phyloP scores from a whole-genome alignment of 2,888 invertebrate genomes.

The Synanthedon vespiformis region DNA sequence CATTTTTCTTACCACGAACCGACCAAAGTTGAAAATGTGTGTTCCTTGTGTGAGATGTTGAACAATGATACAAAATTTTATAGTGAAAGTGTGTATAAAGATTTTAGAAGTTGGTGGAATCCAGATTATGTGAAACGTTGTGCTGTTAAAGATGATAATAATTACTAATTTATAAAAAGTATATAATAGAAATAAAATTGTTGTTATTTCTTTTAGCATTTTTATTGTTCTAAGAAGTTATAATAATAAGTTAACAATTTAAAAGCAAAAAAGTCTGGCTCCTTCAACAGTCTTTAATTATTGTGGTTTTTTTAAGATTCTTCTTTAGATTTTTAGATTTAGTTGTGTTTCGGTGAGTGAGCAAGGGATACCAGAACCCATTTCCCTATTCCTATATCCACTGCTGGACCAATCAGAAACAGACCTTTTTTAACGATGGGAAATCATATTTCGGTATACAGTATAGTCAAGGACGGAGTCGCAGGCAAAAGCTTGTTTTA shows the following conservation, averaged over 20 bases:
- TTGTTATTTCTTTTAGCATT: neutral
- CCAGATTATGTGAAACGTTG: constrained; percentile 16
- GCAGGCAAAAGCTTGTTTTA: too few relatives aligned
- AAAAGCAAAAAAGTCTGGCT: neutral
- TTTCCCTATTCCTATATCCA: too few relatives aligned
- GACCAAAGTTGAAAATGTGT: constrained; percentile 24
- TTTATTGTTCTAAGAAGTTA: neutral
- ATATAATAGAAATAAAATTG: neutral
- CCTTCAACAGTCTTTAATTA: too few relatives aligned
- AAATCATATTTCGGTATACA: too few relatives aligned
- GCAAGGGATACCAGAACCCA: too few relatives aligned
- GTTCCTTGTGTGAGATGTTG: constrained; percentile 36
- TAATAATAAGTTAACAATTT: neutral
- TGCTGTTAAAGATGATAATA: neutral
- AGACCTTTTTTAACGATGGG: too few relatives aligned
- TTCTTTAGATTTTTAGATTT: too few relatives aligned
- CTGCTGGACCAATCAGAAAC: too few relatives aligned
- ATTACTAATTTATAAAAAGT: neutral
- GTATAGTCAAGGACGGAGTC: too few relatives aligned
- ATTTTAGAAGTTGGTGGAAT: constrained; percentile 46
- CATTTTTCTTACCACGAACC: constrained; percentile 31
- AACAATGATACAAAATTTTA: constrained; percentile 21
- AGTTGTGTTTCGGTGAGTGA: too few relatives aligned
- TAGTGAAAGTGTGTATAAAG: constrained; percentile 18
- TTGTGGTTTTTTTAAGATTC: too few relatives aligned